A percentile compares a stretch with the other conserved stretches of the same genome.
Conservation (phyloP, 2,797 vertebrate species). For the Sciurus carolinensis region DNA sequence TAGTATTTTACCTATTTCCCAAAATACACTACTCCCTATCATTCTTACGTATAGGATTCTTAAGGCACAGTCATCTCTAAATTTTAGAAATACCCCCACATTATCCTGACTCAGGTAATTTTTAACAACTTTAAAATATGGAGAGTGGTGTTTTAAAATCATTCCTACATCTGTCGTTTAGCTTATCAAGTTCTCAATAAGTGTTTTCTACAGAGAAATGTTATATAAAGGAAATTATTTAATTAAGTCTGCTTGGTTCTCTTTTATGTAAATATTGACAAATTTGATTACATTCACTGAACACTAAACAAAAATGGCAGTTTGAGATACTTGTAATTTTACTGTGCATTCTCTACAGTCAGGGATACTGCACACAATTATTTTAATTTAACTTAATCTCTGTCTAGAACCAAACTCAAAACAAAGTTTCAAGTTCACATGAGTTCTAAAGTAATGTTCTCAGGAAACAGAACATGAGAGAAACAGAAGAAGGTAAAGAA, state of each 20-base stretch:
- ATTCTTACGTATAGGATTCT: background rate
- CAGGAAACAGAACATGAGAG: background rate
- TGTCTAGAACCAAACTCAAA: background rate
- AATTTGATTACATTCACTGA: background rate
- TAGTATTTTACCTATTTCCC: background rate
- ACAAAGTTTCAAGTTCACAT: background rate
- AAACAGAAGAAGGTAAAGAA: background rate
- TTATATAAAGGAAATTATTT: background rate
- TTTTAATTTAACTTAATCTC: background rate
- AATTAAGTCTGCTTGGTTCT: background rate
- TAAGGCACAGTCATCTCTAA: background rate
- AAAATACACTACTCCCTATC: background rate
- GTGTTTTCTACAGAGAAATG: background rate
- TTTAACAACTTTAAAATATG: background rate
- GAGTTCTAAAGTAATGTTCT: background rate
- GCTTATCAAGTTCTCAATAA: background rate
- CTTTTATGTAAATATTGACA: background rate
- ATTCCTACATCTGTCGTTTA: background rate
- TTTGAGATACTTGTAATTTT: background rate
- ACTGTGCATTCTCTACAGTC: background rate
- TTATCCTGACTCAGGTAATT: background rate
- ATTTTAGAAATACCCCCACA: background rate
- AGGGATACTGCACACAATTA: background rate
- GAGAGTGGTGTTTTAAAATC: background rate
- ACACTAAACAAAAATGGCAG: background rate